phyloP scores from a whole-genome alignment of 2,888 invertebrate species.

The Troides helena region DNA sequence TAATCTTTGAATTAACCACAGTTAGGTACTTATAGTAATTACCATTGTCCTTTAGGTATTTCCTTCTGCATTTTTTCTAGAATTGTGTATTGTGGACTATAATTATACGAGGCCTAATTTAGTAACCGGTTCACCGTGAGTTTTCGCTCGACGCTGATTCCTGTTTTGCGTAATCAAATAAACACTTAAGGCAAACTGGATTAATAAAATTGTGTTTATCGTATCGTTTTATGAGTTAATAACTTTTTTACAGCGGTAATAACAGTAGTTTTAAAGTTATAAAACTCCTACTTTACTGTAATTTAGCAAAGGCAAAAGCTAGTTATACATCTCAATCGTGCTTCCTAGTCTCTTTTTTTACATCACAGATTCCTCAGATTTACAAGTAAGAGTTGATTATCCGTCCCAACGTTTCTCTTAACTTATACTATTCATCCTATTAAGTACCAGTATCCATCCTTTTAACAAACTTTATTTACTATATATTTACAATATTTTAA shows the following conservation, averaged over 20 bases:
- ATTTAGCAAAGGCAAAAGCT: not conserved
- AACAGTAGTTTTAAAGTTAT: not conserved
- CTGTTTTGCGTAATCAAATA: not conserved
- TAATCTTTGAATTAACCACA: too few relatives aligned
- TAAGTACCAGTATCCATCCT: too few relatives aligned
- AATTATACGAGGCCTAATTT: not conserved
- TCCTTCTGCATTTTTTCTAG: not conserved
- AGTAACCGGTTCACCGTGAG: conserved; percentile 12
- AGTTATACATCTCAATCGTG: too few relatives aligned
- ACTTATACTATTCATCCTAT: too few relatives aligned
- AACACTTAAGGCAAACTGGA: not conserved
- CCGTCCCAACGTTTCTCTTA: too few relatives aligned
- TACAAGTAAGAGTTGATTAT: too few relatives aligned
- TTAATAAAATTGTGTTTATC: not conserved
- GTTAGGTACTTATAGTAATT: not conserved
- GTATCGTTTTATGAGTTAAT: not conserved
- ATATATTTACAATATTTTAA: too few relatives aligned
- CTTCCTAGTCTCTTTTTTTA: too few relatives aligned
- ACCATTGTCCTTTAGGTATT: not conserved
- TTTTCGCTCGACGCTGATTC: not conserved
- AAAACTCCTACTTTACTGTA: not conserved
- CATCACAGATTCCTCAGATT: too few relatives aligned
- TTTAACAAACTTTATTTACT: too few relatives aligned
- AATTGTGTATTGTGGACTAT: not conserved
- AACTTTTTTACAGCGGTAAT: not conserved